phyloP scores from a whole-genome alignment of 2,888 invertebrate species.

The Cynaeus angustus region DNA sequence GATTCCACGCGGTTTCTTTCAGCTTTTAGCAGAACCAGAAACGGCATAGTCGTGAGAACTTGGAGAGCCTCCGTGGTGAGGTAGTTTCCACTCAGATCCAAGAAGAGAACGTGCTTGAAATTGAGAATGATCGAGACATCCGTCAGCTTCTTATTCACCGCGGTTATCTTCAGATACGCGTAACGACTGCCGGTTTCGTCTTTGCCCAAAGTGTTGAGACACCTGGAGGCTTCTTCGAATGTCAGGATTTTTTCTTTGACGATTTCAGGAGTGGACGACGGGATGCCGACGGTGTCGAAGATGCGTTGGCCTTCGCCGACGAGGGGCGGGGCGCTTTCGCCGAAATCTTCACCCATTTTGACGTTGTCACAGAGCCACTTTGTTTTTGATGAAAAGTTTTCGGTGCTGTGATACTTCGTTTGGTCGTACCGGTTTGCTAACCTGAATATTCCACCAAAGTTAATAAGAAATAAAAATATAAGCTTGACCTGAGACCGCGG shows the following conservation, averaged over 20 bases:
- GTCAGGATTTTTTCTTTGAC: slow-evolving; percentile 63
- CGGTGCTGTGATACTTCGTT: neutral
- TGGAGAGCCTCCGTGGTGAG: slow-evolving; percentile 73
- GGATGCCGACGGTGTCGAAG: neutral
- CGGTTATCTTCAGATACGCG: slow-evolving; percentile 75
- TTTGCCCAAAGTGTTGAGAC: slow-evolving; percentile 69
- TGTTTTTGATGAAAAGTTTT: too few species aligned
- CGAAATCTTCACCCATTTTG: slow-evolving; percentile 39
- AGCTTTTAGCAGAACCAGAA: slow-evolving; percentile 75
- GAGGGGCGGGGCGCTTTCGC: slow-evolving; percentile 29
- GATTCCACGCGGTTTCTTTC: slow-evolving; percentile 74
- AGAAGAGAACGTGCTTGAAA: slow-evolving; percentile 75
- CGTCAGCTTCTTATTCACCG: slow-evolving; percentile 73
- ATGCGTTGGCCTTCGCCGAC: slow-evolving; percentile 33
- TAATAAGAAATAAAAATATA: too few species aligned
- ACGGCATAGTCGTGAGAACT: slow-evolving; percentile 73
- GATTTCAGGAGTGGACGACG: slow-evolving; percentile 53
- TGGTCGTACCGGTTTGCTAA: neutral
- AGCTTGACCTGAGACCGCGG: neutral
- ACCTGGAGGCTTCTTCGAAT: slow-evolving; percentile 68
- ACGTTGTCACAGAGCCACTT: neutral
- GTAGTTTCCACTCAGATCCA: slow-evolving; percentile 75
- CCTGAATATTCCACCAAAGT: neutral
- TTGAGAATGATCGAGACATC: slow-evolving; percentile 72
- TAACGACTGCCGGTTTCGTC: slow-evolving; percentile 72